These are phyloP conservation scores for Nematolebias whitei DNA, from an alignment of 2,113 vertebrate genomes.

Conservation along the genomic window DNA sequence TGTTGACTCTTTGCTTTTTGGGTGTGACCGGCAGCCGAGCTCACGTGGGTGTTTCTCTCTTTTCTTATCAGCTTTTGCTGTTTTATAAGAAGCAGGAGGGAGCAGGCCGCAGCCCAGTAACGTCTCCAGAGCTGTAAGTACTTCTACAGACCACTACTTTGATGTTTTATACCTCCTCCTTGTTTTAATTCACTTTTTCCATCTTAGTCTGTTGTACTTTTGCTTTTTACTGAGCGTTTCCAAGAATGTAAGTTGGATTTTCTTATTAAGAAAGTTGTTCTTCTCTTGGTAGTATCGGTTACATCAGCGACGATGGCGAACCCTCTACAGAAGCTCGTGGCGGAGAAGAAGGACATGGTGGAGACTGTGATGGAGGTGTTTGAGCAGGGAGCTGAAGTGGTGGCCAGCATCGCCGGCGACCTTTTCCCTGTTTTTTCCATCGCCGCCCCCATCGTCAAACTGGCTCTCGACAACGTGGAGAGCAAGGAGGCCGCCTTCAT, in stretches of 20 bases:
- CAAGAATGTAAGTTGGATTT: neutral
- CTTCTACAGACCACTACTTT: neutral
- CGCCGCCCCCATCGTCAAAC: slow-evolving; percentile 77
- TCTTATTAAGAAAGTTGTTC: neutral
- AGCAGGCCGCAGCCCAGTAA: slow-evolving; percentile 33
- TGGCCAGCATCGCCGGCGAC: slow-evolving; percentile 79
- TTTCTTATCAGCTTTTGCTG: slow-evolving; percentile 58
- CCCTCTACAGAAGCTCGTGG: slow-evolving; percentile 72
- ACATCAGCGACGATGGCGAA: slow-evolving; percentile 66
- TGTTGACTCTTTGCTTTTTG: slow-evolving; percentile 62
- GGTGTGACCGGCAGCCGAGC: slow-evolving; percentile 61
- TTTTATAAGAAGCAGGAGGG: slow-evolving; percentile 30
- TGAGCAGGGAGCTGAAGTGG: slow-evolving; percentile 77
- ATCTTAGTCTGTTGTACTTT: too few relatives aligned
- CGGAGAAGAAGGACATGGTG: slow-evolving; percentile 78
- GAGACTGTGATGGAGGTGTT: slow-evolving; percentile 82
- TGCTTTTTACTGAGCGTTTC: too few relatives aligned
- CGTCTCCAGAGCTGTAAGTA: slow-evolving; percentile 40
- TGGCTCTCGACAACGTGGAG: slow-evolving; percentile 80
- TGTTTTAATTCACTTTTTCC: too few relatives aligned
- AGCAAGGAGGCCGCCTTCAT: slow-evolving; percentile 81
- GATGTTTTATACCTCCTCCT: too few relatives aligned
- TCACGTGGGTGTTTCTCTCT: slow-evolving; percentile 60
- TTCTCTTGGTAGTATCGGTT: slow-evolving; percentile 7
- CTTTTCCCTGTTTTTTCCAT: slow-evolving; percentile 81